These are phyloP conservation scores for Paratilapia polleni DNA, from an alignment of 2,113 vertebrate species.

Conservation along the genomic window DNA sequence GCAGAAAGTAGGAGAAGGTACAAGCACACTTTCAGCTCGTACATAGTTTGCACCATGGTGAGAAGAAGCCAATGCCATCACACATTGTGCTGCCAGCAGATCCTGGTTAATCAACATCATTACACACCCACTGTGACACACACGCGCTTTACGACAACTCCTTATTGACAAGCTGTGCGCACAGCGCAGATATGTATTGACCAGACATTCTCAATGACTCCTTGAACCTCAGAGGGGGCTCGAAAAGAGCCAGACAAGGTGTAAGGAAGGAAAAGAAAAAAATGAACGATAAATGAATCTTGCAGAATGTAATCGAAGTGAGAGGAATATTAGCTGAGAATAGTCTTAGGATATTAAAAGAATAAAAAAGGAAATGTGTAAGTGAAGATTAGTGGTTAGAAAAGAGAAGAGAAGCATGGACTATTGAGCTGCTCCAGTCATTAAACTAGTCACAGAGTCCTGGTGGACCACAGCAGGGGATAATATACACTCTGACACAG, in stretches of 20 bases:
- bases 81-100: slow-evolving; percentile 69
- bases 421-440: slow-evolving; percentile 48
- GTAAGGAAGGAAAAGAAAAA: not conserved
- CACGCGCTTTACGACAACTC: slow-evolving; percentile 28
- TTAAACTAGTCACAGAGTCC: slow-evolving; percentile 55
- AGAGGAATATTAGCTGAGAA: not conserved
- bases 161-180: slow-evolving; percentile 55
- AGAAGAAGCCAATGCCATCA: slow-evolving; percentile 75
- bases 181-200: slow-evolving; percentile 71
- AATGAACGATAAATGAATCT: not conserved
- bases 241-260: not conserved
- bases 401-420: slow-evolving; percentile 38
- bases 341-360: slow-evolving; percentile 1
- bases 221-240: slow-evolving; percentile 14
- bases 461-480: slow-evolving; percentile 62
- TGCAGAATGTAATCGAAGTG: not conserved
- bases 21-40: slow-evolving; percentile 39
- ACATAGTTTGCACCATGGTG: slow-evolving; percentile 56
- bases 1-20: not conserved
- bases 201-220: slow-evolving; percentile 53
- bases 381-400: not conserved
- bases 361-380: not conserved
- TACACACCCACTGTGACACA: slow-evolving; percentile 61
- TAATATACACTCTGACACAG: slow-evolving; percentile 58
- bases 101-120: slow-evolving; percentile 77